A percentile compares a stretch with the other conserved stretches of the same genome.
Evolutionary conservation across 2,113 vertebrate species (phyloP).

Genomic region (Rynchops niger): DNA sequence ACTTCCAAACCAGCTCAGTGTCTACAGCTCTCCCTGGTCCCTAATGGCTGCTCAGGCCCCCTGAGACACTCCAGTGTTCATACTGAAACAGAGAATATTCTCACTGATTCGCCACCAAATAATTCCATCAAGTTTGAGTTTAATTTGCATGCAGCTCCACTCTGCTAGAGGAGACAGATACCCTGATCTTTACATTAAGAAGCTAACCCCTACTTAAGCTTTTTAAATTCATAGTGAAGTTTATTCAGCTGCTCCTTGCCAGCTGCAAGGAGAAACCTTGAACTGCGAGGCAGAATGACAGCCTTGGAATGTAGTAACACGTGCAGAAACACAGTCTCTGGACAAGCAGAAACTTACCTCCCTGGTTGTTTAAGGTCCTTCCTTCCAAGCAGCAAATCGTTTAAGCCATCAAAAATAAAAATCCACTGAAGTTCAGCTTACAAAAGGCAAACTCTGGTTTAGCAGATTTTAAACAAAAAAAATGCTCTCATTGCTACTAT

Average conservation of each 20-base stretch:
- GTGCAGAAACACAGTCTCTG: neutral
- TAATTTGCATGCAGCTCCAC: neutral
- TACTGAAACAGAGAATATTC: neutral
- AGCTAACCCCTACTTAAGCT: neutral
- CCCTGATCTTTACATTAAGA: neutral
- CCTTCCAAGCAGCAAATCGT: neutral
- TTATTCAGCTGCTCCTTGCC: conserved; percentile 20
- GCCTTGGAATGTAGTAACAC: neutral
- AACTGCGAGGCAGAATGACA: neutral
- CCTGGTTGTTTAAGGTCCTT: neutral
- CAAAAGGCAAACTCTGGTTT: neutral
- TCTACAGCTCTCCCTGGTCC: neutral
- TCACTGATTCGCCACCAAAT: neutral
- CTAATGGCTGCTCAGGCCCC: neutral
- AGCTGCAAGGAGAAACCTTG: conserved; percentile 16
- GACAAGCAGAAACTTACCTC: conserved; percentile 26
- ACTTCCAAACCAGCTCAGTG: neutral
- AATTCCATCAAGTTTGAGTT: neutral
- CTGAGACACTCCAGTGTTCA: neutral
- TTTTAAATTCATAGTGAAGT: neutral
- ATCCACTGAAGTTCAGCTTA: neutral
- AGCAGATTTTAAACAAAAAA: neutral
- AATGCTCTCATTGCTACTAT: neutral
- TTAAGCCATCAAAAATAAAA: neutral
- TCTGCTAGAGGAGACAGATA: neutral